Conservation (phyloP, 2,113 vertebrate genomes). For the Colossoma macropomum region DNA sequence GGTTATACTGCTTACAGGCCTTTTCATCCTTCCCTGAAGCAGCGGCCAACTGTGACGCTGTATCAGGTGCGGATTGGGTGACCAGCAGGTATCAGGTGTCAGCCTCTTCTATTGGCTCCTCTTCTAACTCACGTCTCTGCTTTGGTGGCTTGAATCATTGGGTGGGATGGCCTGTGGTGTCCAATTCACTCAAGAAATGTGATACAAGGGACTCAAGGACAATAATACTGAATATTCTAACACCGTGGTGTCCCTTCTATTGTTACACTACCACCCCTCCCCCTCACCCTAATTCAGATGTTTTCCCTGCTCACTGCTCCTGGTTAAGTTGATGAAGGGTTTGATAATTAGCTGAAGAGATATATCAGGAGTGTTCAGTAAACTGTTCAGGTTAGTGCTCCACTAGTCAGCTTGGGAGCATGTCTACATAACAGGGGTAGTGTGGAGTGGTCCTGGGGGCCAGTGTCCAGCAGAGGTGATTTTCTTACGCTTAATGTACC, state of each 20-base stretch:
- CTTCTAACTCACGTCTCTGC: neutral
- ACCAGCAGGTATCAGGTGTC: constrained; percentile 20
- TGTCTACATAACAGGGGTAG: too few species aligned
- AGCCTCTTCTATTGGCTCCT: neutral
- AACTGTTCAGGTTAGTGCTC: too few species aligned
- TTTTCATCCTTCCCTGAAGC: constrained; percentile 18
- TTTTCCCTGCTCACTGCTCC: neutral
- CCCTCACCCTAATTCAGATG: neutral
- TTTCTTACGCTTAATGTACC: too few species aligned
- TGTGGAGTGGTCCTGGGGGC: too few species aligned
- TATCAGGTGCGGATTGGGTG: constrained; percentile 25
- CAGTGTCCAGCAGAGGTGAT: too few species aligned
- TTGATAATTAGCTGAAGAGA: neutral
- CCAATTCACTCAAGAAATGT: constrained; percentile 14
- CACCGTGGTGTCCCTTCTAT: neutral
- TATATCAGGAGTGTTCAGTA: too few species aligned
- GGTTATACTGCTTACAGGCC: constrained; percentile 17
- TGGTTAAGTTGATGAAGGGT: neutral
- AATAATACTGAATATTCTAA: neutral
- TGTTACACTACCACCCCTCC: neutral
- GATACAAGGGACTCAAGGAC: constrained; percentile 10
- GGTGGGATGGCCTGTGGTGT: neutral
- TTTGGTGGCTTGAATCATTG: neutral
- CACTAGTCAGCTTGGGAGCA: too few species aligned
- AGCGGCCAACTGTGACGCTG: neutral